A percentile compares a stretch with the other conserved stretches of the same genome.
Conservation (phyloP, 35 echinoderm and acorn worm genomes). For the Strongylocentrotus purpuratus region DNA sequence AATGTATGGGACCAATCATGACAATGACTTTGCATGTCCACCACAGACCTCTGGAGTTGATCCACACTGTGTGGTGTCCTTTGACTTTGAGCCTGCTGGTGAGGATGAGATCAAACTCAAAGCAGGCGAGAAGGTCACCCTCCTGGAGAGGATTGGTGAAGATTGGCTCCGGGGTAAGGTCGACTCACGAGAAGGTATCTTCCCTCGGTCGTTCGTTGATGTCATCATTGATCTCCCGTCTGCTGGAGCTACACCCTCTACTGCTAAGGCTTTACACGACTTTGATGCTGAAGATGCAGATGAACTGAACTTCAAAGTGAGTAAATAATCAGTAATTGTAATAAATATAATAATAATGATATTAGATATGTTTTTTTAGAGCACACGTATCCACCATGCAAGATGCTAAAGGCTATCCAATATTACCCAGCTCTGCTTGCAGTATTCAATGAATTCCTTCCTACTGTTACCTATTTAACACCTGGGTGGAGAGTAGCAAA, state of each 20-base stretch:
- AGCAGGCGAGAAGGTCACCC: conserved; percentile 68
- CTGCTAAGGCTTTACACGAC: conserved; percentile 80
- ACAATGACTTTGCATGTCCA: not conserved
- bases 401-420: too few relatives aligned
- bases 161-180: conserved; percentile 83
- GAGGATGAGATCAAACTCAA: conserved; percentile 72
- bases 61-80: conserved; percentile 73
- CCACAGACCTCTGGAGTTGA: conserved; percentile 48
- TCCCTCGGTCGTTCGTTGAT: conserved; percentile 88
- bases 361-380: too few relatives aligned
- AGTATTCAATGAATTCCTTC: too few relatives aligned
- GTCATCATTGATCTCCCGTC: conserved; percentile 54
- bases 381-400: too few relatives aligned
- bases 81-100: conserved; percentile 78
- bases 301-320: conserved; percentile 89
- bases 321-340: not conserved
- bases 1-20: not conserved
- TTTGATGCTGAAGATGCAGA: conserved; percentile 71
- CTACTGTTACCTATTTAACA: too few relatives aligned
- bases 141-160: conserved; percentile 78
- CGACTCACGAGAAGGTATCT: conserved; percentile 80
- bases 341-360: too few relatives aligned
- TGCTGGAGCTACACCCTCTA: conserved; percentile 41
- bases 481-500: too few relatives aligned
- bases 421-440: too few relatives aligned